phyloP scores from a whole-genome alignment of 92 coral and sea anemone genomes.

The Heteractis magnifica region DNA sequence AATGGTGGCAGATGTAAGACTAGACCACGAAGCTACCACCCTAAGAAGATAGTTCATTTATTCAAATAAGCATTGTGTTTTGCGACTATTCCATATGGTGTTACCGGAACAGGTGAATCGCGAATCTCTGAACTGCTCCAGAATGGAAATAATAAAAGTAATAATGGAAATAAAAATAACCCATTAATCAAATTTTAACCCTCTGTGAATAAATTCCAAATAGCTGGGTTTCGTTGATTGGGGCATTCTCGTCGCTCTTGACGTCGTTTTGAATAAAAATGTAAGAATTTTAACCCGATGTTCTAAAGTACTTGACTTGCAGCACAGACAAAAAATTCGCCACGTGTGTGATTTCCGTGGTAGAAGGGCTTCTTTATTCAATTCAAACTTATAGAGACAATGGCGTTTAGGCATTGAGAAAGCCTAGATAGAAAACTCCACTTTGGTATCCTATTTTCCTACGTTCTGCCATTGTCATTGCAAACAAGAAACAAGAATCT shows the following conservation, averaged over 20 bases:
- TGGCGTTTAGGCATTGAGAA: constrained; percentile 59
- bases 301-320: constrained; percentile 55
- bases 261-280: constrained; percentile 37
- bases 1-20: constrained; percentile 46
- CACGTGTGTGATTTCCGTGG: constrained; percentile 48
- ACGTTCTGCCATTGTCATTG: constrained; percentile 23
- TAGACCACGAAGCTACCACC: constrained; percentile 56
- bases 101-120: constrained; percentile 45
- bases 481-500: constrained; percentile 26
- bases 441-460: constrained; percentile 38
- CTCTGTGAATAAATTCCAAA: background rate
- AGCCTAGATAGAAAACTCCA: constrained; percentile 48
- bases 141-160: background rate
- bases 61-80: constrained; percentile 55
- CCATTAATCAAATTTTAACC: background rate
- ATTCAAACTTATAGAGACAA: constrained; percentile 61
- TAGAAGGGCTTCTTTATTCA: constrained; percentile 50
- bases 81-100: constrained; percentile 62
- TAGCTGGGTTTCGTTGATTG: background rate
- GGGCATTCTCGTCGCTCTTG: constrained; percentile 42
- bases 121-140: background rate
- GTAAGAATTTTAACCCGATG: constrained; percentile 36
- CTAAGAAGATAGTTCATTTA: constrained; percentile 42
- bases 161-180: background rate
- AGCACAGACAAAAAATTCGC: constrained; percentile 40